These are phyloP conservation scores for Eupithecia pulchellata DNA, from an alignment of 2,888 invertebrate genomes.

Conservation along the genomic window DNA sequence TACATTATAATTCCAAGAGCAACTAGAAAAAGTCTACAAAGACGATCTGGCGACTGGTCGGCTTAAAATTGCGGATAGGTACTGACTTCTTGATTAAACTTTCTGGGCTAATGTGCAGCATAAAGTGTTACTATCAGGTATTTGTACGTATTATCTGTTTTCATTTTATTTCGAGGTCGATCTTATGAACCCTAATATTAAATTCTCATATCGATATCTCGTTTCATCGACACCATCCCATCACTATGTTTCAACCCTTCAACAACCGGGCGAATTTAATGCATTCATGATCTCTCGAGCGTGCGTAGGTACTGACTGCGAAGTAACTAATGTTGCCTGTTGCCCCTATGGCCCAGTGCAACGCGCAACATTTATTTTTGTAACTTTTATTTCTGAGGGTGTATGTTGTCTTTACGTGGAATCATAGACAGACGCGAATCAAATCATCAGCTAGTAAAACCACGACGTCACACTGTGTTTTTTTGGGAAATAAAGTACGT, in stretches of 20 bases:
- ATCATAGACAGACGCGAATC: neutral
- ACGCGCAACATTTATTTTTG: slow-evolving; percentile 39
- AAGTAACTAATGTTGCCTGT: slow-evolving; percentile 74
- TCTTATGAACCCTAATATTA: neutral
- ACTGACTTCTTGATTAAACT: too few species aligned
- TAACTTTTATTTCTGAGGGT: neutral
- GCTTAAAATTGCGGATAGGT: too few species aligned
- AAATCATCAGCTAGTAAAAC: too few species aligned
- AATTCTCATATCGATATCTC: neutral
- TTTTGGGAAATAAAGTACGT: too few species aligned
- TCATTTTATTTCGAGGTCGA: neutral
- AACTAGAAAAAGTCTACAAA: too few species aligned
- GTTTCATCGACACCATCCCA: slow-evolving; percentile 24
- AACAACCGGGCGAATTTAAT: slow-evolving; percentile 65
- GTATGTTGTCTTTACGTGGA: neutral
- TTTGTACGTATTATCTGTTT: neutral
- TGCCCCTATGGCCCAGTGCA: slow-evolving; percentile 38
- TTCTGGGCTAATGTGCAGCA: neutral
- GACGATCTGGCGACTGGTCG: too few species aligned
- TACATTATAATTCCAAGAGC: too few species aligned
- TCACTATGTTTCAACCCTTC: slow-evolving; percentile 63
- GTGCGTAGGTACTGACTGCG: slow-evolving; percentile 69
- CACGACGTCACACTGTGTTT: too few species aligned
- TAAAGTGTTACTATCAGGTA: too few species aligned
- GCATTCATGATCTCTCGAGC: slow-evolving; percentile 83